These are phyloP conservation scores for Periophthalmus modestus DNA, from an alignment of 2,113 vertebrate species.

Conservation along the genomic window DNA sequence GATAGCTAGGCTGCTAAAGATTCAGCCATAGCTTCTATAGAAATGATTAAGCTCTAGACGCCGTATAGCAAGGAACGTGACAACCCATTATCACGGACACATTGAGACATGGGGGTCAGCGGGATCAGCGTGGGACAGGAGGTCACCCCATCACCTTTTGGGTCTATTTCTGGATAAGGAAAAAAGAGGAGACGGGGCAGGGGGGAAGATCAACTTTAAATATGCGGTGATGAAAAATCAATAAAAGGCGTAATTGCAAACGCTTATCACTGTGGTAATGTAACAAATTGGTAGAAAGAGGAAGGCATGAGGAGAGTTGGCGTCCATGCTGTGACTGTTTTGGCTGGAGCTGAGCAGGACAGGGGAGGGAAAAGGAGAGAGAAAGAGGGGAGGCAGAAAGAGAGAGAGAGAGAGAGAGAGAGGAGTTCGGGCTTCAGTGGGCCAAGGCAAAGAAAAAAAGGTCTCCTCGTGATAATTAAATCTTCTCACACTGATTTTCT, in stretches of 20 bases:
- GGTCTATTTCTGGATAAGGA: constrained; percentile 31
- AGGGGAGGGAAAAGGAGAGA: constrained; percentile 9
- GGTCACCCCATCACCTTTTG: constrained; percentile 69
- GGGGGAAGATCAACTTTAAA: constrained; percentile 85
- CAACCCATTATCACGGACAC: constrained; percentile 84
- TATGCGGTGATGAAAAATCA: constrained; percentile 98
- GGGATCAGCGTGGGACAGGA: constrained; percentile 77
- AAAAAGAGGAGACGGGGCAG: constrained; percentile 33
- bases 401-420: constrained; percentile 22
- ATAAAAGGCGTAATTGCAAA: constrained; percentile 95
- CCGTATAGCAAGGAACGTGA: constrained; percentile 30
- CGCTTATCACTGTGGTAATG: constrained; percentile 87
- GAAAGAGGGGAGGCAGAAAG: constrained; percentile 18
- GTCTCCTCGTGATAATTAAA: constrained; percentile 98
- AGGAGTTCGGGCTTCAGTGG: constrained; percentile 70
- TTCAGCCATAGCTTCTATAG: constrained; percentile 52
- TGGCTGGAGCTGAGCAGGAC: constrained; percentile 54
- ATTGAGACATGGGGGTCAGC: constrained; percentile 85
- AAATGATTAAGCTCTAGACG: constrained; percentile 51
- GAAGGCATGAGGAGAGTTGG: constrained; percentile 70
- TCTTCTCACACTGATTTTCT: constrained; percentile 98
- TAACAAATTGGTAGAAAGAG: constrained; percentile 87
- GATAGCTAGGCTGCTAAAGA: constrained; percentile 34
- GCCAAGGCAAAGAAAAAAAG: constrained; percentile 72
- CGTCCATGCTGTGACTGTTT: constrained; percentile 47